Evolutionary conservation across 2,113 vertebrate species (phyloP).

Genomic region (Delphinus delphis): DNA sequence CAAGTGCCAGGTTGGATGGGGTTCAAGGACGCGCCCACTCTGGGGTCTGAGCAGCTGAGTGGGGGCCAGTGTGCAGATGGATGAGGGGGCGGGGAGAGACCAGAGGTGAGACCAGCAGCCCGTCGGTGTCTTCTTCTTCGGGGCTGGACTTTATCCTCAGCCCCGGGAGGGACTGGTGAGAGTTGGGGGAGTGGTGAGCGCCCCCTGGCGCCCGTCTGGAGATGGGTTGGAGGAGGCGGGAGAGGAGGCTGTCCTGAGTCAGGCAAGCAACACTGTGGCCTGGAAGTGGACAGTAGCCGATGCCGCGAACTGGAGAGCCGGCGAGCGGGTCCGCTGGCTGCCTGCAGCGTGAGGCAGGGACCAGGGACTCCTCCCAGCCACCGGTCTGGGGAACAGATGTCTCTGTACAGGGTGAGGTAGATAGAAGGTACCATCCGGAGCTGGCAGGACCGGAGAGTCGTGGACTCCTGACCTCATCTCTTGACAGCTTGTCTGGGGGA

Average conservation of each 20-base stretch:
- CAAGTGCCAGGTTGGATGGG: neutral
- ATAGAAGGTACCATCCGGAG: accelerated
- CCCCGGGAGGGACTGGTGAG: neutral
- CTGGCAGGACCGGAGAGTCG: neutral
- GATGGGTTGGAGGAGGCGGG: neutral
- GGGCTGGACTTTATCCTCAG: neutral
- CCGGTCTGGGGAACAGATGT: neutral
- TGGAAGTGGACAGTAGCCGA: neutral
- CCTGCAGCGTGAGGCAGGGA: neutral
- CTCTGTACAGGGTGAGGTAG: neutral
- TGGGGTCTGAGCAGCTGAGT: neutral
- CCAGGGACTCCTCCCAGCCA: neutral
- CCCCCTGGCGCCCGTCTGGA: neutral
- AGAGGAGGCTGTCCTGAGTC: neutral
- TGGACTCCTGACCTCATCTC: neutral
- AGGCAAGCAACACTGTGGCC: neutral
- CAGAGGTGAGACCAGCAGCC: neutral
- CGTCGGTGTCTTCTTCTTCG: neutral
- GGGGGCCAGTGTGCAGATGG: neutral
- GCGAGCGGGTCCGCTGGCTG: neutral
- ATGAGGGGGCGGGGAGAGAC: neutral
- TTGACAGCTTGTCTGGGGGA: neutral
- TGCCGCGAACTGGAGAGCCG: neutral
- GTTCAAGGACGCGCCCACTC: neutral
- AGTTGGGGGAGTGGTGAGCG: neutral